These are phyloP conservation scores for Pammene fasciana DNA, from an alignment of 2,888 invertebrate species.

Conservation along the genomic window DNA sequence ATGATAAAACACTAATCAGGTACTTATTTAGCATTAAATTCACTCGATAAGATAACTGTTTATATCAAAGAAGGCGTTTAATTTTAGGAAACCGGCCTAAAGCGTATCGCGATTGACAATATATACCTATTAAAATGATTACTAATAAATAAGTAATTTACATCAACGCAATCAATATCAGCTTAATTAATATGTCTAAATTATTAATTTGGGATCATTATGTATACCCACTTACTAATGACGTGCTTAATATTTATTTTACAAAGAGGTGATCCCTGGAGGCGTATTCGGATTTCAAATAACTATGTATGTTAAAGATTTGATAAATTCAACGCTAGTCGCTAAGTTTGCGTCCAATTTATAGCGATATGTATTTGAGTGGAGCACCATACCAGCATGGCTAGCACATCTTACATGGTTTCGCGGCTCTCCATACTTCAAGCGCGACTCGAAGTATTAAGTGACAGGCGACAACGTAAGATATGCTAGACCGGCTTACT, in stretches of 20 bases:
- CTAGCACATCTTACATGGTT: too few species aligned
- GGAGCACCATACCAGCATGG: too few species aligned
- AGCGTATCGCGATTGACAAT: background rate
- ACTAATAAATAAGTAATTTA: background rate
- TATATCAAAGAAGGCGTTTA: too few species aligned
- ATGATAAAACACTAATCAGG: too few species aligned
- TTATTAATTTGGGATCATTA: slow-evolving; percentile 24
- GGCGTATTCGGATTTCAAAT: background rate
- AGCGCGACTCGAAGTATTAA: too few species aligned
- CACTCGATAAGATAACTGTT: too few species aligned
- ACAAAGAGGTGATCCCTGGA: slow-evolving; percentile 5
- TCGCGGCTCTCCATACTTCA: too few species aligned
- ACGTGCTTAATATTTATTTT: slow-evolving; percentile 14
- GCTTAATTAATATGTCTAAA: slow-evolving; percentile 16
- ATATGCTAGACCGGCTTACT: too few species aligned
- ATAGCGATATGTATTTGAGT: too few species aligned
- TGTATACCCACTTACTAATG: slow-evolving; percentile 22
- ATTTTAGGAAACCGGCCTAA: background rate
- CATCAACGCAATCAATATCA: slow-evolving; percentile 3
- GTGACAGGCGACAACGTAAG: too few species aligned
- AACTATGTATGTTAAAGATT: background rate
- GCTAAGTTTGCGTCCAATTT: too few species aligned
- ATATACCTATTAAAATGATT: background rate
- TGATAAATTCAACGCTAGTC: background rate
- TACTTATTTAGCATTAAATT: too few species aligned